Percentiles rank a stretch among this genome's conserved stretches.
These are phyloP conservation scores for Dendrophyllia cribrosa DNA, from an alignment of 64 coral and sea anemone species.

Conservation along the genomic window DNA sequence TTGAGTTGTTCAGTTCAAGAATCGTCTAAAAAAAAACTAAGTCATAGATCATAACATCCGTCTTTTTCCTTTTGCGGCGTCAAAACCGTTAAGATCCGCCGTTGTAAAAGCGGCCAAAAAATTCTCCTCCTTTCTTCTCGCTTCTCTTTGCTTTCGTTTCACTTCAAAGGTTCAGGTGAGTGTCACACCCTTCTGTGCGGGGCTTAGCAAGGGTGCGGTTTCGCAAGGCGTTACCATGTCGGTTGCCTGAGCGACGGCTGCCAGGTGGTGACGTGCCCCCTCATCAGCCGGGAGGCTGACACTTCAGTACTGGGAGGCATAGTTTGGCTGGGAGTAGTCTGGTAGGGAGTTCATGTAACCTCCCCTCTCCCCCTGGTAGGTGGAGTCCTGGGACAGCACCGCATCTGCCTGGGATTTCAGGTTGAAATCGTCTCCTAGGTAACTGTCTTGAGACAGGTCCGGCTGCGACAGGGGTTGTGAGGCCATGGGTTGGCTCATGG, in stretches of 20 bases:
- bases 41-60: not conserved
- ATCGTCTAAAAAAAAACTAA: not conserved
- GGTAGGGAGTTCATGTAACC: conserved; percentile 98
- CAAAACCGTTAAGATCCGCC: conserved; percentile 21
- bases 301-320: conserved; percentile 96
- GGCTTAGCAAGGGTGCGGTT: conserved; percentile 40
- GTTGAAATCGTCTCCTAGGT: conserved; percentile 98
- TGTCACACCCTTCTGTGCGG: conserved; percentile 40
- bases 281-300: conserved; percentile 32
- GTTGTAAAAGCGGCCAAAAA: conserved; percentile 39
- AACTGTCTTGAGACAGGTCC: conserved; percentile 99
- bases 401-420: conserved; percentile 99
- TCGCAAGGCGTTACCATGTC: conserved; percentile 38
- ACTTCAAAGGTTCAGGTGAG: conserved; percentile 1
- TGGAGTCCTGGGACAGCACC: conserved; percentile 97
- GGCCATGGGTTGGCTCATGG: conserved; percentile 99
- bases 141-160: not conserved
- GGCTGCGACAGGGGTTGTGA: conserved; percentile 99
- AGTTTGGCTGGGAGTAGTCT: conserved; percentile 99
- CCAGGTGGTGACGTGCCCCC: conserved; percentile 64
- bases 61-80: not conserved
- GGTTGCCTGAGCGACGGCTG: conserved; percentile 43
- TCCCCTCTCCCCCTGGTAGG: conserved; percentile 97
- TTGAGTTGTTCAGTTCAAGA: not conserved
- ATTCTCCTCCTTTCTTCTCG: conserved; percentile 4